phyloP scores from a whole-genome alignment of 2,797 vertebrate genomes.

The Lagocephalus sceleratus region DNA sequence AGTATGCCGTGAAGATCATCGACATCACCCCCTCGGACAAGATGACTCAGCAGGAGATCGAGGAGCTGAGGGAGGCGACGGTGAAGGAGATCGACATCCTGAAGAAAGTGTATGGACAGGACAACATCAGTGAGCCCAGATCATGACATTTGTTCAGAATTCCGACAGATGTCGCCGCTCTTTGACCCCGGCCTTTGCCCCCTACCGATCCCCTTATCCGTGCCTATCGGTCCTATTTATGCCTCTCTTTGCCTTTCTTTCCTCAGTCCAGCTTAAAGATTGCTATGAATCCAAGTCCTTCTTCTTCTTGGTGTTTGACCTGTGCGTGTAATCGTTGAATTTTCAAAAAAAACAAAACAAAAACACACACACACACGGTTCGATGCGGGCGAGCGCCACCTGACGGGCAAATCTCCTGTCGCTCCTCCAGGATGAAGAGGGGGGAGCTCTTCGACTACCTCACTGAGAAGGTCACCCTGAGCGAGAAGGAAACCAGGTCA shows the following conservation, averaged over 20 bases:
- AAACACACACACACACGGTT: not conserved
- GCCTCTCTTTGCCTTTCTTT: slow-evolving; percentile 32
- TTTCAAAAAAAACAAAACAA: too few relatives aligned
- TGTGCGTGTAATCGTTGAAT: slow-evolving; percentile 80
- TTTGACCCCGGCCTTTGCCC: slow-evolving; percentile 9
- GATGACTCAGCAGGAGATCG: slow-evolving; percentile 80
- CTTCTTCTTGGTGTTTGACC: slow-evolving; percentile 96
- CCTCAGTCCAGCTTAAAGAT: slow-evolving; percentile 95
- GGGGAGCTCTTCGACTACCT: slow-evolving; percentile 98
- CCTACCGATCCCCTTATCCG: slow-evolving; percentile 5
- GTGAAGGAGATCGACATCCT: slow-evolving; percentile 95
- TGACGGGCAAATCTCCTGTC: slow-evolving; percentile 1
- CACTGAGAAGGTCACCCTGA: slow-evolving; percentile 95
- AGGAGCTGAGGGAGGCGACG: slow-evolving; percentile 87
- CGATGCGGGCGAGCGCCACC: not conserved
- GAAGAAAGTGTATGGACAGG: slow-evolving; percentile 85
- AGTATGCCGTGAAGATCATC: slow-evolving; percentile 95
- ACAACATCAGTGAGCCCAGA: slow-evolving; percentile 90
- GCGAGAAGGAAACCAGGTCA: slow-evolving; percentile 96
- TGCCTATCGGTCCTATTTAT: too few relatives aligned
- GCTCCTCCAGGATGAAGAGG: slow-evolving; percentile 85
- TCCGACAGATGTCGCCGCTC: not conserved
- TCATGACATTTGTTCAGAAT: not conserved
- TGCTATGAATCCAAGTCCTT: slow-evolving; percentile 92
- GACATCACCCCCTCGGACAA: slow-evolving; percentile 91